Percentiles rank a stretch among this genome's conserved stretches.
Conservation (phyloP, 2,113 vertebrate genomes). For the Corvus moneduloides region DNA sequence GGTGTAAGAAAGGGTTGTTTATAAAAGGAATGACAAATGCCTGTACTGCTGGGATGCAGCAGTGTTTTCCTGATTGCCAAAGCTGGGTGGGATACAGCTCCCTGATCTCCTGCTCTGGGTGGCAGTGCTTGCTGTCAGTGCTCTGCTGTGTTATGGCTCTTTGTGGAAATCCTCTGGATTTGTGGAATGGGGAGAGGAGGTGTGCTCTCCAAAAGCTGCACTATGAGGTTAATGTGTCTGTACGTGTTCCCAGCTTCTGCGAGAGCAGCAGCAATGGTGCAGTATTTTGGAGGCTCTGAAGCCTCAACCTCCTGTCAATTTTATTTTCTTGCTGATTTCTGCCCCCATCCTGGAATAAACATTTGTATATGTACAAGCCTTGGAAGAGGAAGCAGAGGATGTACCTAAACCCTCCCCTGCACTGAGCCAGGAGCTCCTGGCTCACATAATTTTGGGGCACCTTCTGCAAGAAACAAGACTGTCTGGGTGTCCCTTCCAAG, state of each 20-base stretch:
- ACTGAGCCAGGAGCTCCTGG: not conserved
- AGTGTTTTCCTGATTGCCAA: not conserved
- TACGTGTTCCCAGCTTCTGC: rapidly evolving
- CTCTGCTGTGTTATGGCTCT: rapidly evolving
- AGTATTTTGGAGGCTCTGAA: not conserved
- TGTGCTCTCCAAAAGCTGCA: not conserved
- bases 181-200: not conserved
- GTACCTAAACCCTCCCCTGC: not conserved
- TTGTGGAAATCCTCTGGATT: not conserved
- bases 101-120: not conserved
- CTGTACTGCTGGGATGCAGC: not conserved
- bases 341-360: not conserved
- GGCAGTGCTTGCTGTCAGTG: rapidly evolving
- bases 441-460: not conserved
- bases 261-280: not conserved
- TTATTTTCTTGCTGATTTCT: not conserved
- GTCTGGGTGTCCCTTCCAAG: not conserved
- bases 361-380: not conserved
- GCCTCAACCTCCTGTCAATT: not conserved
- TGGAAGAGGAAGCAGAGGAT: not conserved
- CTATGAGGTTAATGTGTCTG: not conserved
- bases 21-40: not conserved
- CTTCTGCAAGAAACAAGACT: not conserved
- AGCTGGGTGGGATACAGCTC: not conserved
- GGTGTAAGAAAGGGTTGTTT: not conserved